phyloP scores from a whole-genome alignment of 2,113 vertebrate genomes.

The Anser brachyrhynchus region DNA sequence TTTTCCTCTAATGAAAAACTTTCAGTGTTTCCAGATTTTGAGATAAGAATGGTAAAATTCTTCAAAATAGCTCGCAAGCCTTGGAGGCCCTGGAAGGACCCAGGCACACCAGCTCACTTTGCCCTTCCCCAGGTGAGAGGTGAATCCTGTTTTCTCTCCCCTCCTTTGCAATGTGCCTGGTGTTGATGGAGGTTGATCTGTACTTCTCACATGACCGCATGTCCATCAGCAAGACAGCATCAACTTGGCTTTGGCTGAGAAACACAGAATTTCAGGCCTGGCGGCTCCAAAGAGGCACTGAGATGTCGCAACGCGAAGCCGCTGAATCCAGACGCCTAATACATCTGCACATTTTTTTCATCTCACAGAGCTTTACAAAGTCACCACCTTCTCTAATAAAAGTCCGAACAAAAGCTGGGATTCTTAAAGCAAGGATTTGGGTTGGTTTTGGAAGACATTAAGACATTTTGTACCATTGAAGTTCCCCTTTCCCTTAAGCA shows the following conservation, averaged over 20 bases:
- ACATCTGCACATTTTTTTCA: neutral
- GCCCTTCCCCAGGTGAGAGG: neutral
- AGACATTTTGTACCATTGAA: neutral
- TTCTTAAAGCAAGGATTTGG: neutral
- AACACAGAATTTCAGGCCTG: neutral
- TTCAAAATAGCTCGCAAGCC: neutral
- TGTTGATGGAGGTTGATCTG: neutral
- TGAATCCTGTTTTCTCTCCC: neutral
- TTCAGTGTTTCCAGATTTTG: neutral
- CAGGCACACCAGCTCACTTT: too few species aligned
- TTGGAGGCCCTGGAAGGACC: neutral
- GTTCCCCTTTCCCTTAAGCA: neutral
- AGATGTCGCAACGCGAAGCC: rapidly evolving
- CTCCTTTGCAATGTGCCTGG: neutral
- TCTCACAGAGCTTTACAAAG: neutral
- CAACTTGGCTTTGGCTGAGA: neutral
- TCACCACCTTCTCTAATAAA: neutral
- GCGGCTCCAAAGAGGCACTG: neutral
- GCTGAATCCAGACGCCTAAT: neutral
- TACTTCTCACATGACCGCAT: neutral
- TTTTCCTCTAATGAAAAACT: neutral
- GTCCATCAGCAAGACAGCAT: neutral
- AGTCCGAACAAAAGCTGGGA: neutral
- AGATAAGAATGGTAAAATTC: neutral
- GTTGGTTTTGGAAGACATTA: neutral